Conservation (phyloP, 2,888 invertebrate genomes). For the Molanna angustata region DNA sequence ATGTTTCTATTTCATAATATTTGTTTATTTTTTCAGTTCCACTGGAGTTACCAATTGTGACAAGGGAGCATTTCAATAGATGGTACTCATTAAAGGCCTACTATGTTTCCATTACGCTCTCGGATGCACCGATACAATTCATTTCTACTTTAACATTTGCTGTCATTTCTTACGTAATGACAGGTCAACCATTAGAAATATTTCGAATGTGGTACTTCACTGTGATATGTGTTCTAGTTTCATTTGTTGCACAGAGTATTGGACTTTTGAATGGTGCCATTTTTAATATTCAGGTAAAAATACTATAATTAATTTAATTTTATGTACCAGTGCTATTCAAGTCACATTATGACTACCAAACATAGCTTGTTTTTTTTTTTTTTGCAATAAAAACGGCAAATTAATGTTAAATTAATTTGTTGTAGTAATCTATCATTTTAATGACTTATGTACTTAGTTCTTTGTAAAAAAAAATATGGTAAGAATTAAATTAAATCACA, state of each 20-base stretch:
- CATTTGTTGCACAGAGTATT: constrained; percentile 81
- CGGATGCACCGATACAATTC: constrained; percentile 80
- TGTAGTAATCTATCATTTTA: too few species aligned
- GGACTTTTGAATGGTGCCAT: constrained; percentile 84
- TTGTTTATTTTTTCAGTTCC: constrained; percentile 63
- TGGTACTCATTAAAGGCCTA: constrained; percentile 87
- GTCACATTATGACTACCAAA: not conserved
- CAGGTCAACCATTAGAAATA: constrained; percentile 78
- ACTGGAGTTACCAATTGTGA: constrained; percentile 74
- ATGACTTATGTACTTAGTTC: too few species aligned
- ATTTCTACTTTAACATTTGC: constrained; percentile 74
- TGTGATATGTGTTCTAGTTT: constrained; percentile 70
- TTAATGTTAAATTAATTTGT: too few species aligned
- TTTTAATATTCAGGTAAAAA: constrained; percentile 74
- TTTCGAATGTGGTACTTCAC: constrained; percentile 70
- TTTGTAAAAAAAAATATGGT: too few species aligned
- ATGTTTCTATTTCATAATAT: not conserved
- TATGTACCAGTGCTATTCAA: not conserved
- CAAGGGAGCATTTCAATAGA: constrained; percentile 82
- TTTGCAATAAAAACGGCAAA: too few species aligned
- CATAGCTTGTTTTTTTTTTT: not conserved
- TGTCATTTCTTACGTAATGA: constrained; percentile 79
- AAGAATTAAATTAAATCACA: too few species aligned
- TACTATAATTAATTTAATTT: too few species aligned
- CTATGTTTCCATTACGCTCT: constrained; percentile 73